These are phyloP conservation scores for Hedya salicella DNA, from an alignment of 2,888 invertebrate genomes.

Conservation along the genomic window DNA sequence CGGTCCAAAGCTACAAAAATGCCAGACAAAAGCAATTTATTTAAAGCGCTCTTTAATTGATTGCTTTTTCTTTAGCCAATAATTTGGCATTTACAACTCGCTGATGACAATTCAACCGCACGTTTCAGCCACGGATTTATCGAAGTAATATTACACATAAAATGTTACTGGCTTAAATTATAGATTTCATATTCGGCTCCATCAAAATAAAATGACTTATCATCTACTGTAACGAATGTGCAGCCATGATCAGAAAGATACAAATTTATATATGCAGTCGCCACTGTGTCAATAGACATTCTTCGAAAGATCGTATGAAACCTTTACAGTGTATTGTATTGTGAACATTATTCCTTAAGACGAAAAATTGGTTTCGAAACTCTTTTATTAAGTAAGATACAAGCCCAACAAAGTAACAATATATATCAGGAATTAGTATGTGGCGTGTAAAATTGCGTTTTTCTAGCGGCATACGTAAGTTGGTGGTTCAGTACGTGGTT, in stretches of 20 bases:
- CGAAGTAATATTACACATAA: conserved; percentile 12
- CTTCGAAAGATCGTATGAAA: not conserved
- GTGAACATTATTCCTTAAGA: not conserved
- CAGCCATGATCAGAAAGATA: conserved; percentile 31
- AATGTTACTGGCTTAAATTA: conserved; percentile 13
- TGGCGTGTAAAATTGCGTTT: conserved; percentile 2
- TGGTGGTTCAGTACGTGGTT: conserved; percentile 30
- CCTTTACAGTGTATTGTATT: not conserved
- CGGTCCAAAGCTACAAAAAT: too few relatives aligned
- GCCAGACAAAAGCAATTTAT: too few relatives aligned
- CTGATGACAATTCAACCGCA: conserved; percentile 18
- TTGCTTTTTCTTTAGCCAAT: too few relatives aligned
- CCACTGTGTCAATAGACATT: not conserved
- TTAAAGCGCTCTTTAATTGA: too few relatives aligned
- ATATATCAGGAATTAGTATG: not conserved
- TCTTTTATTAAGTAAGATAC: not conserved
- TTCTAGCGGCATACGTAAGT: conserved; percentile 13
- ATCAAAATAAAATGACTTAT: conserved; percentile 27
- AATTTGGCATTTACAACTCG: not conserved
- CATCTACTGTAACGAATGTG: conserved; percentile 41
- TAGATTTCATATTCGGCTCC: conserved; percentile 23
- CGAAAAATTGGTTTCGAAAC: not conserved
- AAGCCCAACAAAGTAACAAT: not conserved
- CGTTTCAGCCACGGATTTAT: conserved; percentile 6
- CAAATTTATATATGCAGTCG: conserved; percentile 27